phyloP scores from a whole-genome alignment of 2,797 vertebrate genomes.

The Phalanger gymnotis region DNA sequence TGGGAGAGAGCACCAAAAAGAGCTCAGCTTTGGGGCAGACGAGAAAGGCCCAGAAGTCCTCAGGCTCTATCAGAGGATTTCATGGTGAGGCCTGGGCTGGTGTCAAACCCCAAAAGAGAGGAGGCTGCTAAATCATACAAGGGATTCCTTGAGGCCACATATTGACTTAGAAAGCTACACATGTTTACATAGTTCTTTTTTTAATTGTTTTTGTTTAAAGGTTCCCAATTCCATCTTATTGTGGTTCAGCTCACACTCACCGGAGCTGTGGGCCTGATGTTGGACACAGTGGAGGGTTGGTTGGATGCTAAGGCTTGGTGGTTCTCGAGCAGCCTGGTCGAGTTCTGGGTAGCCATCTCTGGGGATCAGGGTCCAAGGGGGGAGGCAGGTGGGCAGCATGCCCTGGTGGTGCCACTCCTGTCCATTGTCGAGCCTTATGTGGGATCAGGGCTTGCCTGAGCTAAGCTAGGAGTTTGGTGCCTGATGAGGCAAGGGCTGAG shows the following conservation, averaged over 20 bases:
- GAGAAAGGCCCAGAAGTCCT: not conserved
- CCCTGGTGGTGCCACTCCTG: not conserved
- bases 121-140: conserved; percentile 56
- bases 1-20: not conserved
- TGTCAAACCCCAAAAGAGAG: too few species aligned
- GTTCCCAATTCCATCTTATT: not conserved
- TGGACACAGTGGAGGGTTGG: not conserved
- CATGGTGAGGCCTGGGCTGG: too few species aligned
- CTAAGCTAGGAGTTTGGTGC: too few species aligned
- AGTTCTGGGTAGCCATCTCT: not conserved
- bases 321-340: not conserved
- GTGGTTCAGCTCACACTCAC: not conserved
- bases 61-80: not conserved
- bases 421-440: not conserved
- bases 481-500: too few species aligned
- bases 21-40: too few species aligned
- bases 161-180: not conserved
- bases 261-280: too few species aligned
- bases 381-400: not conserved
- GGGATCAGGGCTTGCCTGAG: too few species aligned
- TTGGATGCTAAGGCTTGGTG: not conserved
- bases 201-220: not conserved
- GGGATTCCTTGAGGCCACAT: too few species aligned
- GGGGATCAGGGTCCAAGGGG: too few species aligned
- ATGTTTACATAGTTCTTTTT: not conserved